phyloP scores from a whole-genome alignment of 2,797 vertebrate species.

The Enteromius mattozi region DNA sequence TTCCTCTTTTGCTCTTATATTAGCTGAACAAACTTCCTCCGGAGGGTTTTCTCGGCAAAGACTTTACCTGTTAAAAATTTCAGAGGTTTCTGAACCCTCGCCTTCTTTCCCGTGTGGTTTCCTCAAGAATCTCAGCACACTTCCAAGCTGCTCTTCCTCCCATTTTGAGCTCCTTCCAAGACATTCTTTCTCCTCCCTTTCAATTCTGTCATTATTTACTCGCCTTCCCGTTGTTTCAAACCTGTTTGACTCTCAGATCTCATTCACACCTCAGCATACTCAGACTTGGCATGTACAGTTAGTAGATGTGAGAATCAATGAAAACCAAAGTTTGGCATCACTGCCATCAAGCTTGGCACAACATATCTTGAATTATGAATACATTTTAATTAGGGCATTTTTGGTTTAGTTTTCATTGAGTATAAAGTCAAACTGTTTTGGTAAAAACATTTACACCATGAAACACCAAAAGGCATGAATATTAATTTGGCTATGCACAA shows the following conservation, averaged over 20 bases:
- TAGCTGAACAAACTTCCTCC: constrained; percentile 36
- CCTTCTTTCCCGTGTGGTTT: not conserved
- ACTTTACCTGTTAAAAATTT: constrained; percentile 45
- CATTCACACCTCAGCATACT: not conserved
- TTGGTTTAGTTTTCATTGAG: constrained; percentile 4
- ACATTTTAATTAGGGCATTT: not conserved
- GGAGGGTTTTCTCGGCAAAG: constrained; percentile 19
- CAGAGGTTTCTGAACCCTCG: constrained; percentile 22
- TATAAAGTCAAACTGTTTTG: not conserved
- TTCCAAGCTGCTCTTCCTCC: constrained; percentile 20
- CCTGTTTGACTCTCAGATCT: not conserved
- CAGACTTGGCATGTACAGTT: not conserved
- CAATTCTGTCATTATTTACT: not conserved
- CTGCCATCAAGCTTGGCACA: not conserved
- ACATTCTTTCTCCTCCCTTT: not conserved
- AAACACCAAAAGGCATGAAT: not conserved
- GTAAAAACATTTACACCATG: not conserved
- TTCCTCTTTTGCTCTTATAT: constrained; percentile 36
- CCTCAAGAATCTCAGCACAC: not conserved
- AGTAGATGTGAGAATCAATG: not conserved
- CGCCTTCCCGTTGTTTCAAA: not conserved
- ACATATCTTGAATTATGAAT: not conserved
- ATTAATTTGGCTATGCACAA: not conserved
- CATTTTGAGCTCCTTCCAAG: constrained; percentile 38
- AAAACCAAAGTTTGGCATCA: not conserved